Base-by-base conservation (phyloP, 2,797 vertebrate genomes). In the Myripristis murdjan region DNA sequence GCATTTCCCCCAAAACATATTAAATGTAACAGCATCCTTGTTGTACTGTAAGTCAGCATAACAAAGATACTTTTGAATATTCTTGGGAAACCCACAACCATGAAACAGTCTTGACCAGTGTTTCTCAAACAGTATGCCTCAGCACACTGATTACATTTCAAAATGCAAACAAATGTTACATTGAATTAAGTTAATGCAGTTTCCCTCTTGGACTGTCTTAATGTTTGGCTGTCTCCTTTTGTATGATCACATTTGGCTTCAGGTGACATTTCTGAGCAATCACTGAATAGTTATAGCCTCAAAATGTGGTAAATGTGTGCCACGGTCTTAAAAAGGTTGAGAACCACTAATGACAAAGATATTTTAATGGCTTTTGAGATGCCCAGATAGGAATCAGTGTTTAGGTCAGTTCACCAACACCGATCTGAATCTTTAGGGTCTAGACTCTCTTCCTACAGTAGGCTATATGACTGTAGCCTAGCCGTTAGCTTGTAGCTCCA, bases 111-210 rank as follows among this genome's bases (percentile, higher is more conserved):
- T 23, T 53, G 57, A 60, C 4, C 58, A 68, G 63, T 62, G 63
- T 78, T 81, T 85, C 73, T 87, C 47, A 73, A 77, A 81, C 72
- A 75, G 57, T 57, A 63, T 55, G 79, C 64, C 63, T 12, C 61
- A 70, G 73, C 80, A 82, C 79, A 58, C 79, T 83, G 83, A 84
- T 87, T 86, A 73, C 31, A 84, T 91, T 87, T 80, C 65, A 70
- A 78, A 77, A 87, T 71, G 78, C 81, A 85, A 88, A 89, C 76
- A 87, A 89, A 84, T 77, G 79, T 84, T 75, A 71, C 58, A 80
- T 70, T 78, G 68, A 87, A 74, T 87, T 77, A 82, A 84, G 79
- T 75, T 84, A 84, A 91, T 86, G 75, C 64, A 66, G 76, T 86
- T 87, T 83, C 43, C 72, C 65, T 73, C 70, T 58, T 15, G 47